Evolutionary conservation across 92 coral and sea anemone genomes (phyloP), one percentile per base, ranked within the genome.

Genomic region (Metridium senile): DNA sequence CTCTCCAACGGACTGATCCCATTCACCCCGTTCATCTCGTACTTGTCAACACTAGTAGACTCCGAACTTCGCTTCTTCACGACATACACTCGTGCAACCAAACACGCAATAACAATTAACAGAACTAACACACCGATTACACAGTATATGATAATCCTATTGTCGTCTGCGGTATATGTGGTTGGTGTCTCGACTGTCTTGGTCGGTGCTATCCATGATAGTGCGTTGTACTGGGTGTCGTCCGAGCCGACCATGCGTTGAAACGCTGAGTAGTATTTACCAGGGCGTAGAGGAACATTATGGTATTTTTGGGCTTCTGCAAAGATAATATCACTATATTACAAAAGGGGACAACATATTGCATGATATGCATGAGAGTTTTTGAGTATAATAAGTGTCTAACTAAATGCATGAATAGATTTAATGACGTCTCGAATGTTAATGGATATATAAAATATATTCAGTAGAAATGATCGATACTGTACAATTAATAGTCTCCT

Each of bases 191-290:
- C 28, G 11, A 20, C 21, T 10, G 73, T 49, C 23, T 68, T 66
- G 58, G 68, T 68, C 0, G 75, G 66, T 20, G 53, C 57, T n/a
- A 79, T 69, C 84, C 84, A 79, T 66, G 31, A 32, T 17, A 79
- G 45, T 0, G 84, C 33, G 20, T 79, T 66, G 62, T 53, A 31
- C 33, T 68, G 11, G 19, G 52, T 11, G 53, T 35, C 20, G 53
- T 69, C 70, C 20, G 13, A 9, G 11, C 75, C 35, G 6, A 79
- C 18, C 69, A 79, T 57, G 18, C 84, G 64, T 71, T 79, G 84
- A 33, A 79, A 79, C 1, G 74, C 76, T 11, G 84, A 68, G 46
- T 79, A 79, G 68, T 79, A 79, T 0, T 62, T 79, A 1, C 33
- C 70, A 1, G 84, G 76, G 7, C 45, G 68, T 28, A 79, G 23